Evolutionary conservation across 2,888 invertebrate genomes (phyloP), one percentile per base, ranked within the genome.

Genomic region (Eilema depressum): DNA sequence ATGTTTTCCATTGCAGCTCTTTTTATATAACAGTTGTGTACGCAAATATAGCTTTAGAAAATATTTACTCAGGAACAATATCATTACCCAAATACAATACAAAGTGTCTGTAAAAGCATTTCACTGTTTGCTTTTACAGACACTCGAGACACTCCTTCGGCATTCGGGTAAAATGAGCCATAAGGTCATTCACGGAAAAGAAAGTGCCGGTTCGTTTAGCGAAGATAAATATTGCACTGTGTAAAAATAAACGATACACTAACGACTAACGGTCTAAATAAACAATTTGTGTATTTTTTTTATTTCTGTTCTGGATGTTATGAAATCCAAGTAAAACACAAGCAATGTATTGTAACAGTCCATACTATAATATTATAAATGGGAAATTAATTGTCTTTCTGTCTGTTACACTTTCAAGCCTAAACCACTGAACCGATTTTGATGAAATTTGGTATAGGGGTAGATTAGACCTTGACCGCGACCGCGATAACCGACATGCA

Each of bases 1-100:
- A 64, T 74, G 71, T 80, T 37, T 73, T 74, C 76, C 41, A 60
- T 75, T 79, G 80, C 80, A 74, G 76, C 78, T 70, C 74, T 84
- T 81, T 84, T 82, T 81, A 79, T 73, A 76, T 73, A 68, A 47
- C 20, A 41, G 47, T 62, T 65, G 28, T 73, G 66, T 73, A 65
- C 70, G 75, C 63, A 75, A 47, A n/a, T 3, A 63, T 25, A 59
- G 20, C 3, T 37, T 41, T 11, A 2, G 14, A n/a, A 61, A 30
- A 41, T 37, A n/a, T 66, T 28, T 8, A 41, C 23, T 53, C 47
- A 17, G 41, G 20, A 12, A 20, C 17, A 47, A 7, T 2, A 53
- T 53, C 8, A n/a, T 53, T 47, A 47, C 20, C 47, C 7, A 20
- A 47, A 53, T n/a, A 53, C 0, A 53, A 53, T n/a, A n/a, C 20